Conservation (phyloP, 2,113 vertebrate genomes). For the Alces alces region DNA sequence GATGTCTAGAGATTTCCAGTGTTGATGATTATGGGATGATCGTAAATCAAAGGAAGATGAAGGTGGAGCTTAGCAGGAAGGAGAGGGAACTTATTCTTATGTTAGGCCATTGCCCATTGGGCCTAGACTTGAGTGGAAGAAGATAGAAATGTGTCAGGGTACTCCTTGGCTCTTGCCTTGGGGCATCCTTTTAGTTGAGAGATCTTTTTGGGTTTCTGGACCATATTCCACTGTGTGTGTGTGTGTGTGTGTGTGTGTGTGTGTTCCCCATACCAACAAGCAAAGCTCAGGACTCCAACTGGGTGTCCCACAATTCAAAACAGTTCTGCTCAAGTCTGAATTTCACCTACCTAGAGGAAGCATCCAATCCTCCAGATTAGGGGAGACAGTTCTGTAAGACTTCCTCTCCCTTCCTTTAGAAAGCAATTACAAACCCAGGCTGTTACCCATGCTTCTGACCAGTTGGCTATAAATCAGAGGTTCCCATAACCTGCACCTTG, state of each 20-base stretch:
- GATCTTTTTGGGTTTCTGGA: not conserved
- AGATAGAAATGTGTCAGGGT: not conserved
- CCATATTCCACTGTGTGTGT: not conserved
- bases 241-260: not conserved
- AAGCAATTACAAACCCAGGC: not conserved
- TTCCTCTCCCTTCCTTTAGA: not conserved
- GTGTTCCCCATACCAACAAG: not conserved
- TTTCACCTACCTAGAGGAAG: not conserved
- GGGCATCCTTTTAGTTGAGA: not conserved
- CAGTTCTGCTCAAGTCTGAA: not conserved
- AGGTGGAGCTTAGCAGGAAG: not conserved
- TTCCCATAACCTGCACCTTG: not conserved
- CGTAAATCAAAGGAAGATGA: not conserved
- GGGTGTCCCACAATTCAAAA: not conserved
- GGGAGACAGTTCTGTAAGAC: not conserved
- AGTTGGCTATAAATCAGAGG: not conserved
- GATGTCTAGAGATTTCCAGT: not conserved
- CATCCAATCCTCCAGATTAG: not conserved
- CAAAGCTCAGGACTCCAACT: not conserved
- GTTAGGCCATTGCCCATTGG: not conserved
- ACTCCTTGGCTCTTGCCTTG: not conserved
- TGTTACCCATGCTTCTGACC: not conserved
- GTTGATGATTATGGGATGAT: not conserved
- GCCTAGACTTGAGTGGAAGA: not conserved
- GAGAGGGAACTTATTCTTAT: not conserved